phyloP scores from a whole-genome alignment of 2,888 invertebrate genomes.

The Cheilosia variabilis region DNA sequence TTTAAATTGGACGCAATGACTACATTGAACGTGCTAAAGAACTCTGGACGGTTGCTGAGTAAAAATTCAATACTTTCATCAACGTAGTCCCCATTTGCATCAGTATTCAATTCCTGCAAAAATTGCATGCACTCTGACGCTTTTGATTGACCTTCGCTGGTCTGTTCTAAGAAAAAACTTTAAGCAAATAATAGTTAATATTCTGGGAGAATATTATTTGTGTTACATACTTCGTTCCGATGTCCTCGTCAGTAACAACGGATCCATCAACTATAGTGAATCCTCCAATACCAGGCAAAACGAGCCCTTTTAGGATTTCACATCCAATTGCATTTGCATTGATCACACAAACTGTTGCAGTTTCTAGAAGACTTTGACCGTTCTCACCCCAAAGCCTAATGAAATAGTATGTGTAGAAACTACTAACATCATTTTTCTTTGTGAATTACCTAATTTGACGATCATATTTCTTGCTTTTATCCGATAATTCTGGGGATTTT shows the following conservation, averaged over 20 bases:
- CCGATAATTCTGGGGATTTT: conserved; percentile 88
- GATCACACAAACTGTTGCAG: conserved; percentile 95
- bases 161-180: conserved; percentile 95
- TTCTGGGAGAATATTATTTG: neutral
- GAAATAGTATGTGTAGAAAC: conserved; percentile 5
- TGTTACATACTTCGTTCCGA: conserved; percentile 92
- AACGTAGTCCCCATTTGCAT: conserved; percentile 96
- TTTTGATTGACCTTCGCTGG: conserved; percentile 92
- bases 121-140: conserved; percentile 93
- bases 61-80: conserved; percentile 95
- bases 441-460: conserved; percentile 87
- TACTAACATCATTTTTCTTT: neutral
- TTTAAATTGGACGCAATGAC: conserved; percentile 85
- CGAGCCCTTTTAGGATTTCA: conserved; percentile 96
- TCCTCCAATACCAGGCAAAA: conserved; percentile 96
- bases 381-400: conserved; percentile 98
- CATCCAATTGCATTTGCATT: conserved; percentile 97
- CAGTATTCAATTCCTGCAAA: conserved; percentile 94
- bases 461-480: conserved; percentile 90
- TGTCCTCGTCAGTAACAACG: conserved; percentile 93
- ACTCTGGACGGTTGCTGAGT: conserved; percentile 92
- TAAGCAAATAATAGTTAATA: neutral
- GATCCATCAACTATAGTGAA: conserved; percentile 96
- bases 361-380: conserved; percentile 95
- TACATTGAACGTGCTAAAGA: conserved; percentile 93